Evolutionary conservation across 2,113 vertebrate species (phyloP).

Genomic region (Capricornis sumatraensis): DNA sequence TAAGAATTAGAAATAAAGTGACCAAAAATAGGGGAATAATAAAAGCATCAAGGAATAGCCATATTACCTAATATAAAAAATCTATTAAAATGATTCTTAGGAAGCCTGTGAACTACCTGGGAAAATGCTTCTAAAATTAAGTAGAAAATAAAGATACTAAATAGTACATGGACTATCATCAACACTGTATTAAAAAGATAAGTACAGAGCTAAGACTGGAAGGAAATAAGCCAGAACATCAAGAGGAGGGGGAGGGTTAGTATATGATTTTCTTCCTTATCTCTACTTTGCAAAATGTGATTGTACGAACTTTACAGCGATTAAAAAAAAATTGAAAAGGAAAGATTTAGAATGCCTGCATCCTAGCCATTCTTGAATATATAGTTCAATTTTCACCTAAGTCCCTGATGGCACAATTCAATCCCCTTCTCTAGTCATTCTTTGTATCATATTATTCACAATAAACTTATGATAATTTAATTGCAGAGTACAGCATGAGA

Average conservation of each 20-base stretch:
- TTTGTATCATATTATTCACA: neutral
- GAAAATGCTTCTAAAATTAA: slow-evolving; percentile 1
- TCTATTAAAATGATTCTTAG: neutral
- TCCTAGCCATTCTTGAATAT: neutral
- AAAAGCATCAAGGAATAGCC: neutral
- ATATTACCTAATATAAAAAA: neutral
- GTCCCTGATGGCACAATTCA: neutral
- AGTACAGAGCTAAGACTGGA: neutral
- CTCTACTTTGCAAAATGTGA: neutral
- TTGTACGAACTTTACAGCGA: neutral
- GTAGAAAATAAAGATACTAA: neutral
- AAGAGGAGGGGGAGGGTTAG: neutral
- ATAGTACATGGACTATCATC: neutral
- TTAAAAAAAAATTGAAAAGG: neutral
- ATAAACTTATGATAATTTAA: neutral
- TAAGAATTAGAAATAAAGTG: neutral
- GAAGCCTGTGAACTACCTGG: neutral
- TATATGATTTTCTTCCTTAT: neutral
- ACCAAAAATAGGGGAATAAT: neutral
- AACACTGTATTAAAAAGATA: neutral
- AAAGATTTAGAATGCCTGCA: neutral
- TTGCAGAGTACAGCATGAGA: neutral
- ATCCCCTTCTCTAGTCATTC: neutral
- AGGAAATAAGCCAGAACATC: neutral
- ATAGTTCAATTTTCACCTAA: neutral